These are phyloP conservation scores for Hydropsyche betteni DNA, from an alignment of 2,888 invertebrate genomes.

Conservation along the genomic window DNA sequence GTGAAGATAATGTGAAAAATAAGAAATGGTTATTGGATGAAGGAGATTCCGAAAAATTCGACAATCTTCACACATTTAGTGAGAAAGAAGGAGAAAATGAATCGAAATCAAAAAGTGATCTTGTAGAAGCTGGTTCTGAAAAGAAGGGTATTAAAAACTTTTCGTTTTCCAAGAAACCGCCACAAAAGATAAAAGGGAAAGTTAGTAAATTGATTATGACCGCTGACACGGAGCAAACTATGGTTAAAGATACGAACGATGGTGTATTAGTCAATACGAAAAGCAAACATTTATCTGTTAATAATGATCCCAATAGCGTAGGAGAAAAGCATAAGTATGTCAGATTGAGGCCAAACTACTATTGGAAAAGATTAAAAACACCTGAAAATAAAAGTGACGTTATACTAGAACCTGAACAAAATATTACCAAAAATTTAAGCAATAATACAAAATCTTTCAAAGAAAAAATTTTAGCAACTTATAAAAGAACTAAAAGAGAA, in stretches of 20 bases:
- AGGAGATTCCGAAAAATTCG: slow-evolving; percentile 49
- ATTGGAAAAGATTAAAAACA: slow-evolving; percentile 51
- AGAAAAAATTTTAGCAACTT: slow-evolving; percentile 32
- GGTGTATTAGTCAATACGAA: slow-evolving; percentile 54
- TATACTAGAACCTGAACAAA: neutral
- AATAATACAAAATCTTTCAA: slow-evolving; percentile 24
- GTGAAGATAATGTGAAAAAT: slow-evolving; percentile 54
- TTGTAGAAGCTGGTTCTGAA: slow-evolving; percentile 50
- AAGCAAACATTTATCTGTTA: slow-evolving; percentile 55
- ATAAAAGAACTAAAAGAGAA: slow-evolving; percentile 43
- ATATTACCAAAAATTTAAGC: too few relatives aligned
- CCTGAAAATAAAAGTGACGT: neutral
- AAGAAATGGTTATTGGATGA: slow-evolving; percentile 52
- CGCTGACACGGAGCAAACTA: slow-evolving; percentile 53
- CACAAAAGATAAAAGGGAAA: slow-evolving; percentile 1
- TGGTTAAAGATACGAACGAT: slow-evolving; percentile 54
- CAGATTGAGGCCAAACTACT: slow-evolving; percentile 50
- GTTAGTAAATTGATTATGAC: slow-evolving; percentile 43
- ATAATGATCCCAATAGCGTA: slow-evolving; percentile 30
- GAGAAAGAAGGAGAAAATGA: slow-evolving; percentile 56
- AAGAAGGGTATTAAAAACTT: slow-evolving; percentile 49
- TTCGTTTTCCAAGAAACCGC: neutral
- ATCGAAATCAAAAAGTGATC: slow-evolving; percentile 54
- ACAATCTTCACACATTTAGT: slow-evolving; percentile 56
- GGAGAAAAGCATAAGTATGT: slow-evolving; percentile 46